A percentile compares a stretch with the other conserved stretches of the same genome.
phyloP scores from a whole-genome alignment of 2,888 invertebrate species.

The Acleris laterana region DNA sequence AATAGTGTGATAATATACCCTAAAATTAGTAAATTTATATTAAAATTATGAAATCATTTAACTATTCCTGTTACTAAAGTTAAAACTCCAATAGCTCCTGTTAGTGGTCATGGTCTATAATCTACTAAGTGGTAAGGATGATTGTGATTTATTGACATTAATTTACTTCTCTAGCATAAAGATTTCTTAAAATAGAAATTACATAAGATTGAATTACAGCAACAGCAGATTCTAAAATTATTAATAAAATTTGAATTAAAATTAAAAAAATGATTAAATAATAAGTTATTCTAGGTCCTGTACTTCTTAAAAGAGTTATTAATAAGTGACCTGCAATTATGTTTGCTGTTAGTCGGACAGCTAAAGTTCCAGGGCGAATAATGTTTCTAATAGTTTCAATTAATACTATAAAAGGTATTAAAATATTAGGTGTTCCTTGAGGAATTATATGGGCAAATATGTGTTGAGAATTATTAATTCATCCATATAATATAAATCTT shows the following conservation, averaged over 20 bases:
- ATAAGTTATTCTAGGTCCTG: conserved; percentile 51
- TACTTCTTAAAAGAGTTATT: conserved; percentile 84
- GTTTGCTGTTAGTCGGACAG: conserved; percentile 89
- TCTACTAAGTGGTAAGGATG: conserved; percentile 88
- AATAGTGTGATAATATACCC: conserved; percentile 73
- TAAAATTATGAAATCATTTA: conserved; percentile 86
- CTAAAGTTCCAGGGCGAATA: conserved; percentile 88
- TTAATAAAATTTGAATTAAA: conserved; percentile 76
- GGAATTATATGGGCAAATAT: conserved; percentile 89
- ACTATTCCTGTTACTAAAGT: conserved; percentile 82
- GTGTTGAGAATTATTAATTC: conserved; percentile 85
- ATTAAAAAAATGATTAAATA: conserved; percentile 66
- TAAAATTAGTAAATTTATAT: conserved; percentile 79
- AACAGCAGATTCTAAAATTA: conserved; percentile 85
- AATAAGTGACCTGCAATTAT: conserved; percentile 90
- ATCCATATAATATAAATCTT: conserved; percentile 86
- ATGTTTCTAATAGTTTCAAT: conserved; percentile 90
- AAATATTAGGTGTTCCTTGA: conserved; percentile 85
- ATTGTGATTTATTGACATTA: conserved; percentile 84
- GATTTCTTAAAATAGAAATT: conserved; percentile 86
- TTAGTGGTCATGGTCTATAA: conserved; percentile 86
- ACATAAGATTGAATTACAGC: conserved; percentile 87
- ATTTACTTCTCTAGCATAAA: conserved; percentile 85
- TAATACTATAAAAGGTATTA: conserved; percentile 89
- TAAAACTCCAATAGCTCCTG: conserved; percentile 85